Percentiles rank a stretch among this genome's conserved stretches.
These are phyloP conservation scores for Cinara cedri DNA, from an alignment of 2,888 invertebrate species.

Conservation along the genomic window DNA sequence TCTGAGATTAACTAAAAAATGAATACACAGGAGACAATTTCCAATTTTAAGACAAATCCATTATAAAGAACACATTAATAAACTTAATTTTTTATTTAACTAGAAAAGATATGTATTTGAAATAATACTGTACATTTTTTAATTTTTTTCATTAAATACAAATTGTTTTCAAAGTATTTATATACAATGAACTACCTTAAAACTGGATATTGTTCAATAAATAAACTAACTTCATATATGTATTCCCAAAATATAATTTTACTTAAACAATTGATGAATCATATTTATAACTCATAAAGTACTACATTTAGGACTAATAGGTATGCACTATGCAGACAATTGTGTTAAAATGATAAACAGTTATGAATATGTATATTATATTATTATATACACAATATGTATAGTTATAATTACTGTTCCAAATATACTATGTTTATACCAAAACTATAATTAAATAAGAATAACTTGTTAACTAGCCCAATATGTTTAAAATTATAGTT, in stretches of 20 bases:
- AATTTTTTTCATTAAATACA: neutral
- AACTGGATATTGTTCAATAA: conserved; percentile 25
- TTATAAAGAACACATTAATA: neutral
- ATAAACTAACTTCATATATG: conserved; percentile 16
- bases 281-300: conserved; percentile 17
- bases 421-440: neutral
- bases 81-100: neutral
- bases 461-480: conserved; percentile 9
- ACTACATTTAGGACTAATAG: conserved; percentile 13
- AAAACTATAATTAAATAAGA: conserved; percentile 24
- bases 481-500: neutral
- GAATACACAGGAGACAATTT: conserved; percentile 37
- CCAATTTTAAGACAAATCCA: conserved; percentile 39
- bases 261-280: conserved; percentile 30
- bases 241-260: conserved; percentile 1
- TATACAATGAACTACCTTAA: conserved; percentile 6
- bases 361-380: conserved; percentile 6
- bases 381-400: conserved; percentile 3
- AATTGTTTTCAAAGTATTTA: neutral
- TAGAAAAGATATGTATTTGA: conserved; percentile 29
- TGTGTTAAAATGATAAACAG: conserved; percentile 23
- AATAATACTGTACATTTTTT: neutral
- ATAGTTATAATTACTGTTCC: conserved; percentile 11
- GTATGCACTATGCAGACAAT: conserved; percentile 15
- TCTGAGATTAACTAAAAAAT: conserved; percentile 6